phyloP scores from a whole-genome alignment of 2,797 vertebrate species.

The Thamnophis elegans region DNA sequence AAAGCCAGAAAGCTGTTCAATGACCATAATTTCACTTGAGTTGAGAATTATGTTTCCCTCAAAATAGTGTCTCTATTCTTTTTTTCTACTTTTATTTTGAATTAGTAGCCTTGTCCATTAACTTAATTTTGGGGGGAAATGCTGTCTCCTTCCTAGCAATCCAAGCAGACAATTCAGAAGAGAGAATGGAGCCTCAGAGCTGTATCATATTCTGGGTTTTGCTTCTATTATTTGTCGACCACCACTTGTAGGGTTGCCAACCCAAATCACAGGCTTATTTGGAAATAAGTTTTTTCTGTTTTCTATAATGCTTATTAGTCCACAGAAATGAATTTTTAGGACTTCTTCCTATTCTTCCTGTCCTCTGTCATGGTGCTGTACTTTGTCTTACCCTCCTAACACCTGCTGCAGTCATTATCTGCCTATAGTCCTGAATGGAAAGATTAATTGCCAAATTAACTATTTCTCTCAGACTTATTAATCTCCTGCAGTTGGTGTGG shows the following conservation, averaged over 20 bases:
- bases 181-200: background rate
- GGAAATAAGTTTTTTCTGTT: background rate
- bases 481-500: constrained; percentile 33
- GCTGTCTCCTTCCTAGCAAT: background rate
- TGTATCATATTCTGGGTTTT: background rate
- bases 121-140: background rate
- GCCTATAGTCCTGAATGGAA: constrained; percentile 34
- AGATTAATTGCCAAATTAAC: background rate
- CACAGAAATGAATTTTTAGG: background rate
- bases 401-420: background rate
- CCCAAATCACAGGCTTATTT: background rate
- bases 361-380: background rate
- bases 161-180: background rate
- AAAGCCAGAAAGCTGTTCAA: background rate
- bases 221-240: background rate
- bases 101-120: background rate
- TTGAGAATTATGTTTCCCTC: background rate
- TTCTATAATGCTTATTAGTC: background rate
- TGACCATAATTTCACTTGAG: background rate
- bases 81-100: background rate
- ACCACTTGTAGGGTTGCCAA: background rate
- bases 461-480: constrained; percentile 32
- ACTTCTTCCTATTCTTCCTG: background rate
- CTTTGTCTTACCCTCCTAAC: background rate
- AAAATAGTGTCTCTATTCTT: background rate